These are phyloP conservation scores for Polymixis flavicincta DNA, from an alignment of 2,888 invertebrate species.

Conservation along the genomic window DNA sequence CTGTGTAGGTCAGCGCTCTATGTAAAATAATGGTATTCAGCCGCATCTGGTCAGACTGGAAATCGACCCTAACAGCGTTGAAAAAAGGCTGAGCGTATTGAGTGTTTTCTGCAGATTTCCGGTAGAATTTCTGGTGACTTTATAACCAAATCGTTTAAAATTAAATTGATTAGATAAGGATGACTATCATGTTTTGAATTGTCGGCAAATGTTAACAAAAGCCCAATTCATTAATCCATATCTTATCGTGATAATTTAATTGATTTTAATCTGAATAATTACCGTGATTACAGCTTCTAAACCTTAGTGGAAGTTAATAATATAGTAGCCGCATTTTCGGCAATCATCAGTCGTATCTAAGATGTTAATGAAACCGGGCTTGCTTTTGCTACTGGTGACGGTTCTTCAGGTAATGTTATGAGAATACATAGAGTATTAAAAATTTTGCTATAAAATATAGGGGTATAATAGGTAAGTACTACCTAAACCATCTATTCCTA, in stretches of 20 bases:
- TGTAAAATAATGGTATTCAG: neutral
- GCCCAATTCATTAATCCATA: conserved; percentile 1
- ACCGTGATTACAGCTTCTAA: conserved; percentile 46
- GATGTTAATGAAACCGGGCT: conserved; percentile 75
- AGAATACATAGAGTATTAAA: neutral
- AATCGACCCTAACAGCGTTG: neutral
- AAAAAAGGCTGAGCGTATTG: neutral
- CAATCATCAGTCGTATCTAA: conserved; percentile 67
- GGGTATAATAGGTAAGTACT: too few species aligned
- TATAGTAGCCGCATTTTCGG: conserved; percentile 28
- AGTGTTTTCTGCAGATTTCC: neutral
- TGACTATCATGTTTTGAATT: conserved; percentile 10
- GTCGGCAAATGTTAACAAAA: conserved; percentile 45
- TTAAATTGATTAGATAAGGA: conserved; percentile 26
- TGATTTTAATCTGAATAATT: conserved; percentile 48
- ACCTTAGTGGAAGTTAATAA: conserved; percentile 33
- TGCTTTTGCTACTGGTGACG: conserved; percentile 71
- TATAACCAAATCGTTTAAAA: conserved; percentile 16
- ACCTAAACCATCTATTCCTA: conserved; percentile 1
- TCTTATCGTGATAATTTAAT: conserved; percentile 48
- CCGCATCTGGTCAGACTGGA: neutral
- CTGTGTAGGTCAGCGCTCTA: neutral
- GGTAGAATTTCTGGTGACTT: neutral
- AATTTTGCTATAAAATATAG: neutral
- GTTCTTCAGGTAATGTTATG: conserved; percentile 74